Evolutionary conservation across 53 echinoderm and acorn worm genomes (phyloP).

Genomic region (Temnopleurus reevesii): DNA sequence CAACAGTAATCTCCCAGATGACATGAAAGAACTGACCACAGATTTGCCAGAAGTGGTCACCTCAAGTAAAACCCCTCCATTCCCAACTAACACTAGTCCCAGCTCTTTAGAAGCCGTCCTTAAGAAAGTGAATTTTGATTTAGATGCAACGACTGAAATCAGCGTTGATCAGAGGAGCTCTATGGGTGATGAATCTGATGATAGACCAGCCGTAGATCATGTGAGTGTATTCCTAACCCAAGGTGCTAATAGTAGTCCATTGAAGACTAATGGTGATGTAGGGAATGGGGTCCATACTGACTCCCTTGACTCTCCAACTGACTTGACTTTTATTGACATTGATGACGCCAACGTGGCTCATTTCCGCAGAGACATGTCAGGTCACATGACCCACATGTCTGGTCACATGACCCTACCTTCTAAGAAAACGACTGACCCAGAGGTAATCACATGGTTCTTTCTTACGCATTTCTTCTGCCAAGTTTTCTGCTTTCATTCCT

Average conservation of each 20-base stretch:
- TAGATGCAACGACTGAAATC: slow-evolving; percentile 46
- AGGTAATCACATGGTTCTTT: slow-evolving; percentile 45
- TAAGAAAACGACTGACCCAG: slow-evolving; percentile 50
- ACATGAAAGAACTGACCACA: slow-evolving; percentile 40
- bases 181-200: neutral
- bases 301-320: neutral
- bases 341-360: slow-evolving; percentile 27
- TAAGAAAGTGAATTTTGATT: slow-evolving; percentile 50
- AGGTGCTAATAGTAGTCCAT: neutral
- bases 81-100: neutral
- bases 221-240: slow-evolving; percentile 7
- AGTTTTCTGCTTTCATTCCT: slow-evolving; percentile 12
- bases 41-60: slow-evolving; percentile 30
- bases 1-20: neutral
- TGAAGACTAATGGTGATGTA: slow-evolving; percentile 13
- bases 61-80: slow-evolving; percentile 27
- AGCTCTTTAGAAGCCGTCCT: neutral
- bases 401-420: slow-evolving; percentile 34
- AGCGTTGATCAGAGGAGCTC: slow-evolving; percentile 40
- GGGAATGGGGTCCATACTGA: neutral
- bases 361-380: slow-evolving; percentile 40
- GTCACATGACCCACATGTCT: neutral
- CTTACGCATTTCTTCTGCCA: slow-evolving; percentile 20
- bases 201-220: neutral
- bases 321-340: slow-evolving; percentile 42